These are phyloP conservation scores for Drosophila quasianomalipes DNA, from an alignment of 2,888 invertebrate genomes.

Conservation along the genomic window DNA sequence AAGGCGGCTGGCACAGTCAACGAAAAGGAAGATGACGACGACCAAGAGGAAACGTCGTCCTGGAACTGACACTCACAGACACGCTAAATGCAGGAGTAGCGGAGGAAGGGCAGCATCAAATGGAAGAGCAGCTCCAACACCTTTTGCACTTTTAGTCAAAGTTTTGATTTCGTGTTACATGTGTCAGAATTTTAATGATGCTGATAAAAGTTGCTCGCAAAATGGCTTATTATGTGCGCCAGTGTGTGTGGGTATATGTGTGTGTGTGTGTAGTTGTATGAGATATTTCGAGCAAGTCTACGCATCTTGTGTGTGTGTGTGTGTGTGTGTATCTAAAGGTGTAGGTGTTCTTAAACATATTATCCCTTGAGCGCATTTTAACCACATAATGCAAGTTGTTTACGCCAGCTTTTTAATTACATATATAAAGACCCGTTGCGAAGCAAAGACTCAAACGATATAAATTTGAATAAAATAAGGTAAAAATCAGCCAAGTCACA, in stretches of 20 bases:
- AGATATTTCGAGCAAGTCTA: constrained; percentile 24
- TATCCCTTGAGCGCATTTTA: constrained; percentile 71
- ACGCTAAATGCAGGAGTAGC: constrained; percentile 1
- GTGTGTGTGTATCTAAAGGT: neutral
- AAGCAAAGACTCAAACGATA: constrained; percentile 11
- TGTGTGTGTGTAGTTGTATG: constrained; percentile 3
- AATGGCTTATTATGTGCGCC: constrained; percentile 76
- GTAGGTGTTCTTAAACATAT: constrained; percentile 46
- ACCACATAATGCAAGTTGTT: constrained; percentile 50
- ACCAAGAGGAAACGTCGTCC: constrained; percentile 18
- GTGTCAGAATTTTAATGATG: constrained; percentile 82
- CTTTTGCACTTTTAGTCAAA: constrained; percentile 81
- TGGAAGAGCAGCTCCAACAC: constrained; percentile 55
- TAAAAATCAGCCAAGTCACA: neutral
- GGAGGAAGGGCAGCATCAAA: neutral
- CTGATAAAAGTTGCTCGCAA: constrained; percentile 77
- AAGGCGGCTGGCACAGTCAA: constrained; percentile 58
- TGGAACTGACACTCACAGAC: constrained; percentile 39
- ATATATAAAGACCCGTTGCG: constrained; percentile 10
- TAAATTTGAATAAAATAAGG: constrained; percentile 26
- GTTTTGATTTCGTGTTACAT: constrained; percentile 82
- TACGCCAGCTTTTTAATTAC: constrained; percentile 67
- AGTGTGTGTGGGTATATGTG: constrained; percentile 34
- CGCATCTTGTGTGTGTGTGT: constrained; percentile 22
- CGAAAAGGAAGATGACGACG: constrained; percentile 16